Evolutionary conservation across 1,140 invertebrate species (phyloP).

Genomic region (Drosophila parabipectinata): DNA sequence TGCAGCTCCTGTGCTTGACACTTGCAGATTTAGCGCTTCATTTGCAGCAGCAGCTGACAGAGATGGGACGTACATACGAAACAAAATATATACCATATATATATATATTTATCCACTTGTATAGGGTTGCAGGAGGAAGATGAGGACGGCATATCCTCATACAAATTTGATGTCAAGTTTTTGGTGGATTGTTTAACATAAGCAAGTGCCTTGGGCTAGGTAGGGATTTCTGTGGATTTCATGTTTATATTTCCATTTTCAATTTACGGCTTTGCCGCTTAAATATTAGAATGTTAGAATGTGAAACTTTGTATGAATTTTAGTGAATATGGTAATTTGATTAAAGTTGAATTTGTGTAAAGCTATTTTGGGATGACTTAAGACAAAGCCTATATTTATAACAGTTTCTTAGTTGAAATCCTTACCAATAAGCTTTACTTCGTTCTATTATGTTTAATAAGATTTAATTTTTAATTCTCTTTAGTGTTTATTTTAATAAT

Average conservation of each 20-base stretch:
- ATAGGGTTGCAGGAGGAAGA: not conserved
- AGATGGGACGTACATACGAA: slow-evolving; percentile 12
- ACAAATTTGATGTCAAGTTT: slow-evolving; percentile 51
- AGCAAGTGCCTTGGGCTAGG: slow-evolving; percentile 31
- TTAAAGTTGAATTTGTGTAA: too few species aligned
- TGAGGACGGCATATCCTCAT: slow-evolving; percentile 18
- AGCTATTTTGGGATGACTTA: too few species aligned
- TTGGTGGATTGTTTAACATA: slow-evolving; percentile 51
- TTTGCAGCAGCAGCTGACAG: slow-evolving; percentile 55
- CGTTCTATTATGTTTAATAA: too few species aligned
- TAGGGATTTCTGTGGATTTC: slow-evolving; percentile 32
- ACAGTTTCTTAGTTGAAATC: too few species aligned
- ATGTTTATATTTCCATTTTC: slow-evolving; percentile 33
- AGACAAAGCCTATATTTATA: too few species aligned
- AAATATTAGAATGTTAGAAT: not conserved
- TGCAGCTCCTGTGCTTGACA: slow-evolving; percentile 65
- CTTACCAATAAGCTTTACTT: too few species aligned
- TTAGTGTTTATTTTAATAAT: too few species aligned
- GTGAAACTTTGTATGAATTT: not conserved
- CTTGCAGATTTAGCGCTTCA: slow-evolving; percentile 73
- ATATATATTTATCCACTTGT: not conserved
- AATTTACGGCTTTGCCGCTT: not conserved
- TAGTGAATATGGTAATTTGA: too few species aligned
- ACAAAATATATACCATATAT: not conserved
- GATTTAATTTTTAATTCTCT: too few species aligned